Conservation (phyloP, 1,140 invertebrate genomes). For the Drosophila rhopaloa region DNA sequence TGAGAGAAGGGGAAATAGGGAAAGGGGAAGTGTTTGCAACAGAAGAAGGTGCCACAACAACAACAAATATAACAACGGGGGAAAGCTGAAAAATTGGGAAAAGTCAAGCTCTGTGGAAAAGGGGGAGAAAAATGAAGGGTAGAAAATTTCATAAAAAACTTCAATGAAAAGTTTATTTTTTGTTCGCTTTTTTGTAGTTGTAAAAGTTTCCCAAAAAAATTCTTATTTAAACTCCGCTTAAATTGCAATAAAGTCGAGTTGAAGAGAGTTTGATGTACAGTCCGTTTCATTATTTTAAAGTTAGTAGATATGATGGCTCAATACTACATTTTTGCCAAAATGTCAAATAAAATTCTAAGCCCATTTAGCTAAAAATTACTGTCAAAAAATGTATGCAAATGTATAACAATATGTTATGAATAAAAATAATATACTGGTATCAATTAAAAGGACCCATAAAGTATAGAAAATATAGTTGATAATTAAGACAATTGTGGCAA, state of each 20-base stretch:
- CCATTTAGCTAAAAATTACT: no score
- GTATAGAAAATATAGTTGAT: background rate
- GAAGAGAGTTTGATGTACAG: constrained; percentile 18
- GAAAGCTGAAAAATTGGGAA: constrained; percentile 46
- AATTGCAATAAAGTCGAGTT: constrained; percentile 67
- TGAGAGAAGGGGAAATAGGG: constrained; percentile 1
- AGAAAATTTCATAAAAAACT: constrained; percentile 81
- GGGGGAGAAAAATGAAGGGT: background rate
- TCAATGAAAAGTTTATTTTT: constrained; percentile 59
- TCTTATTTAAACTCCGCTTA: constrained; percentile 80
- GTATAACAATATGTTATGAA: background rate
- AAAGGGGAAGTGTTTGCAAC: background rate
- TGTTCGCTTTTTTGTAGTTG: constrained; percentile 27
- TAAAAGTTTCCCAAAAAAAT: constrained; percentile 71
- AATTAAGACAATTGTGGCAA: background rate
- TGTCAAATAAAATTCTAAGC: no score
- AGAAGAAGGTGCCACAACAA: constrained; percentile 37
- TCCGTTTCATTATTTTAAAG: background rate
- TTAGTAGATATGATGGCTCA: no score
- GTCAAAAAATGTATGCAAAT: background rate
- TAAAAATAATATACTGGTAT: background rate
- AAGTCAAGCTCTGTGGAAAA: constrained; percentile 46
- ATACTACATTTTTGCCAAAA: no score
- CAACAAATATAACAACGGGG: constrained; percentile 40
- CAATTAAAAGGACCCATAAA: background rate